Conservation (phyloP, 1,140 invertebrate genomes). For the Ridgeia piscesae region DNA sequence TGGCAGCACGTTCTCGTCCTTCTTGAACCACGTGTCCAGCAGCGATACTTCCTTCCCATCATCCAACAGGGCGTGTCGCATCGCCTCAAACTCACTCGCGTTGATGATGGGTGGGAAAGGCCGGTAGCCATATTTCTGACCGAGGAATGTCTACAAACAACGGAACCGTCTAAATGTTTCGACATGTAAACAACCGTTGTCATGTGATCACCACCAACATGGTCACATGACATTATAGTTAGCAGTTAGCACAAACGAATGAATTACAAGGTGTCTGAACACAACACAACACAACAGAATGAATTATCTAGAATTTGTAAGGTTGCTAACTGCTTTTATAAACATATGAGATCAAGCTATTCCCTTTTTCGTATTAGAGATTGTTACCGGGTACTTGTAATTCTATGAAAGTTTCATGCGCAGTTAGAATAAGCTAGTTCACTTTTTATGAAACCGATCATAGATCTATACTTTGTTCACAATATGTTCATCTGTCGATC, state of each 20-base stretch:
- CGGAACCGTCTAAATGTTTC: background rate
- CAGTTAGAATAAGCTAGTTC: background rate
- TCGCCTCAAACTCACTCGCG: slow-evolving; percentile 76
- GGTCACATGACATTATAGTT: background rate
- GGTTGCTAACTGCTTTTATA: no score
- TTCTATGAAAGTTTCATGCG: background rate
- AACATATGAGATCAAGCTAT: no score
- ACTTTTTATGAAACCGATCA: background rate
- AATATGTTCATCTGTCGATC: background rate
- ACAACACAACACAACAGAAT: no score
- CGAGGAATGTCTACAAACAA: slow-evolving; percentile 28
- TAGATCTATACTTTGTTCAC: background rate
- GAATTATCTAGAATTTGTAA: no score
- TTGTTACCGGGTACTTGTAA: background rate
- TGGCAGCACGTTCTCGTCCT: slow-evolving; percentile 90
- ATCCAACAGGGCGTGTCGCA: slow-evolving; percentile 79
- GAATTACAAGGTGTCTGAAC: no score
- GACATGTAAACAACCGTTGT: background rate
- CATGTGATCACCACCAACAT: background rate
- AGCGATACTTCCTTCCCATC: slow-evolving; percentile 75
- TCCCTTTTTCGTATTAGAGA: background rate
- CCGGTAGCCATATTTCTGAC: slow-evolving; percentile 83
- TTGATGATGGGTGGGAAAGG: slow-evolving; percentile 92
- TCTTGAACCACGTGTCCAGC: slow-evolving; percentile 93
- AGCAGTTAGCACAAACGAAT: no score